These are phyloP conservation scores for Oncopodura yosiiana DNA, from an alignment of 1,140 invertebrate species.

Conservation along the genomic window DNA sequence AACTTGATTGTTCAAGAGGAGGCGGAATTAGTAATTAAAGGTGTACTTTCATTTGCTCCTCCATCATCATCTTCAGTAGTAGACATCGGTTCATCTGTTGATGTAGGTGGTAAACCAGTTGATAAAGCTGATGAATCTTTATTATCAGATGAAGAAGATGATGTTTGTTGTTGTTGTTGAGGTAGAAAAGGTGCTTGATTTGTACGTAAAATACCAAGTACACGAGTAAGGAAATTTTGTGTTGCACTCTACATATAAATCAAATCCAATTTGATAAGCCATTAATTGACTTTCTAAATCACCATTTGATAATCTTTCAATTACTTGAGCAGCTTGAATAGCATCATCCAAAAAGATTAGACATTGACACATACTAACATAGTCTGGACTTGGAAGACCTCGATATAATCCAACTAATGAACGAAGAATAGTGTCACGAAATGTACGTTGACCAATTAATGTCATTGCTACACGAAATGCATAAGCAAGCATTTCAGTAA, in stretches of 20 bases:
- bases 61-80: constrained; percentile 4
- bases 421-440: constrained; percentile 77
- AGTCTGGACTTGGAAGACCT: constrained; percentile 76
- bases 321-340: constrained; percentile 74
- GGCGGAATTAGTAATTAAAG: constrained; percentile 23
- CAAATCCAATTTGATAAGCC: constrained; percentile 98
- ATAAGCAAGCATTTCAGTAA: constrained; percentile 81
- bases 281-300: constrained; percentile 60
- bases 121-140: constrained; percentile 33
- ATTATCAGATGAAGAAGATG: constrained; percentile 11
- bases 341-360: constrained; percentile 93
- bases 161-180: constrained; percentile 19
- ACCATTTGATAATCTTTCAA: constrained; percentile 75
- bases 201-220: constrained; percentile 68
- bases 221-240: constrained; percentile 87
- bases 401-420: constrained; percentile 83
- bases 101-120: constrained; percentile 28
- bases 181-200: constrained; percentile 47
- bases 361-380: constrained; percentile 93
- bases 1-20: constrained; percentile 11
- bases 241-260: constrained; percentile 98
- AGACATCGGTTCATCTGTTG: constrained; percentile 28
- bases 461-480: constrained; percentile 93
- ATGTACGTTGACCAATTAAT: constrained; percentile 82
- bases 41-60: not conserved